Evolutionary conservation across 2,888 invertebrate genomes (phyloP).

Genomic region (Electrophaes corylata): DNA sequence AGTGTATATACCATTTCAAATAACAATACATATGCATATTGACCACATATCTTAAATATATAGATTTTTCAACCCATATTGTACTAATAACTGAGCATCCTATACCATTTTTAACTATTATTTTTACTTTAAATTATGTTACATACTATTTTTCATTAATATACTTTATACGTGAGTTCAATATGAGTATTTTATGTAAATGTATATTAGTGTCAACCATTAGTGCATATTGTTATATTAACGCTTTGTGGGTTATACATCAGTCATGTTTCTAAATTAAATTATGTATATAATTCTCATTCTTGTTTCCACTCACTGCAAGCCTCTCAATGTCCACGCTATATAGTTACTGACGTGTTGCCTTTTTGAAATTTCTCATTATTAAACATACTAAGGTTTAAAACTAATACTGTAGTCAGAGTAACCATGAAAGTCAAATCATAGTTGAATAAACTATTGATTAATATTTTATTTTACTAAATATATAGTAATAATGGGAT

Average conservation of each 20-base stretch:
- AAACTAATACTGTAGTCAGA: background rate
- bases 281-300: background rate
- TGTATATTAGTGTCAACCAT: conserved; percentile 66
- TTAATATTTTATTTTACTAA: background rate
- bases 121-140: conserved; percentile 1
- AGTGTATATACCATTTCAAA: conserved; percentile 60
- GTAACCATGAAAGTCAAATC: background rate
- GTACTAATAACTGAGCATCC: conserved; percentile 63
- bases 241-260: conserved; percentile 77
- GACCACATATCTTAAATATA: conserved; percentile 46
- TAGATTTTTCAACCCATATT: conserved; percentile 60
- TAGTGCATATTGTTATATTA: conserved; percentile 72
- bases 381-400: background rate
- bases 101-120: conserved; percentile 22
- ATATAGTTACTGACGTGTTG: background rate
- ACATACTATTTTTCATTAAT: conserved; percentile 28
- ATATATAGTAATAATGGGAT: conserved; percentile 60
- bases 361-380: background rate
- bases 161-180: conserved; percentile 38
- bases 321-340: background rate
- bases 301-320: conserved; percentile 8
- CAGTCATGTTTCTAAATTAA: conserved; percentile 44
- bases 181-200: conserved; percentile 36
- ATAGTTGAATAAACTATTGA: background rate
- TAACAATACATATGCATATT: conserved; percentile 49